phyloP scores from a whole-genome alignment of 92 coral and sea anemone genomes.

The Porites cylindrica region DNA sequence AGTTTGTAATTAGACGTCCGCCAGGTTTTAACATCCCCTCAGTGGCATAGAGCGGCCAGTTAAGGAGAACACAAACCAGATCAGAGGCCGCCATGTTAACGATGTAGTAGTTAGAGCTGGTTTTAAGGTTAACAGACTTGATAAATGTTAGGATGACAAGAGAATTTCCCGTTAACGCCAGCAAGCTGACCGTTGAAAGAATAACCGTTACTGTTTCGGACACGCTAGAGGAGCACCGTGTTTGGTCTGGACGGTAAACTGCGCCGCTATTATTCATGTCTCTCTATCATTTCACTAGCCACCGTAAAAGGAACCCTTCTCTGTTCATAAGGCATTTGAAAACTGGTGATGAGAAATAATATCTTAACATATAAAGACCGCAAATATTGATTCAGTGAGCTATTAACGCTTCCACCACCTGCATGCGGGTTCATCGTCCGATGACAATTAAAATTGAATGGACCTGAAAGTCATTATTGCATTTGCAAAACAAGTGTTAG shows the following conservation, averaged over 20 bases:
- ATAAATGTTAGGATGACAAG: neutral
- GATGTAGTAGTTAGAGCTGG: conserved; percentile 13
- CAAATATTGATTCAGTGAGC: too few species aligned
- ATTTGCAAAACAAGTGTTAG: too few species aligned
- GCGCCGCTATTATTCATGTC: neutral
- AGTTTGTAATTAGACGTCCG: neutral
- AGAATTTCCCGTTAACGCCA: neutral
- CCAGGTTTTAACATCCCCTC: conserved; percentile 1
- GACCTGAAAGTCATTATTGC: too few species aligned
- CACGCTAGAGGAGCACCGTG: neutral
- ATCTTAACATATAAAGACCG: too few species aligned
- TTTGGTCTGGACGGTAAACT: neutral
- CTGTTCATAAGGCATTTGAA: too few species aligned
- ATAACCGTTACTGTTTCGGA: neutral
- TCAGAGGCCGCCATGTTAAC: conserved; percentile 10
- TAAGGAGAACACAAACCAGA: neutral
- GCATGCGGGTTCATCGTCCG: too few species aligned
- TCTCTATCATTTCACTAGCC: neutral
- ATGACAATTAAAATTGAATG: too few species aligned
- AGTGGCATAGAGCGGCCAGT: conserved; percentile 19
- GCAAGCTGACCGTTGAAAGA: neutral
- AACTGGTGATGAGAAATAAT: too few species aligned
- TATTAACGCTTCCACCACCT: too few species aligned
- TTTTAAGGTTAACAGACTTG: neutral
- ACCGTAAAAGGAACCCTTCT: neutral